These are phyloP conservation scores for Cheilosia vulpina DNA, from an alignment of 2,888 invertebrate genomes.

Conservation along the genomic window DNA sequence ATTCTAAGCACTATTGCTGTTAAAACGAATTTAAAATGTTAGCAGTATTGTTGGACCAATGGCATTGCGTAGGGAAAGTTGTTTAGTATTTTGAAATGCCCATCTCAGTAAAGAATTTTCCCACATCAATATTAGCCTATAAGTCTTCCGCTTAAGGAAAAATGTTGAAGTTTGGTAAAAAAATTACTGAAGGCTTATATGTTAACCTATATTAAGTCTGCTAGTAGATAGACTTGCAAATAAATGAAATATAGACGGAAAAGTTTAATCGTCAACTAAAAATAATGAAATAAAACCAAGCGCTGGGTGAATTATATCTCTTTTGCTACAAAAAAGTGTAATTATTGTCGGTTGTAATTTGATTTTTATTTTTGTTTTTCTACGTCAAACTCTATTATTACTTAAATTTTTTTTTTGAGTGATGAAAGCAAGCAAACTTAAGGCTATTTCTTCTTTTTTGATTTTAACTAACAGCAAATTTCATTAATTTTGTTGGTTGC, in stretches of 20 bases:
- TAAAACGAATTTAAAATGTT: conserved; percentile 11
- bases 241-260: not conserved
- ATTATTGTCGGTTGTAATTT: conserved; percentile 70
- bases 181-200: too few relatives aligned
- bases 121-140: too few relatives aligned
- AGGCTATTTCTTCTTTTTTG: conserved; percentile 38
- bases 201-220: conserved; percentile 4
- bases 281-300: conserved; percentile 38
- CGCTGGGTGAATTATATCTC: conserved; percentile 26
- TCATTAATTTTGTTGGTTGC: conserved; percentile 10
- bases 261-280: not conserved
- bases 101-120: too few relatives aligned
- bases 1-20: conserved; percentile 1
- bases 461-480: conserved; percentile 30
- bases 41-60: conserved; percentile 41
- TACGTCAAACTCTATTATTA: conserved; percentile 28
- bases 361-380: conserved; percentile 16
- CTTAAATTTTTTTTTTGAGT: conserved; percentile 23
- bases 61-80: not conserved
- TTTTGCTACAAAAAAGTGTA: conserved; percentile 70
- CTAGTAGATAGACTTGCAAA: conserved; percentile 15
- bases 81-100: too few relatives aligned
- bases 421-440: conserved; percentile 68
- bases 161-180: too few relatives aligned
- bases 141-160: too few relatives aligned